Base-by-base conservation (phyloP, 2,797 vertebrate genomes). In the Urophycis tenuis region DNA sequence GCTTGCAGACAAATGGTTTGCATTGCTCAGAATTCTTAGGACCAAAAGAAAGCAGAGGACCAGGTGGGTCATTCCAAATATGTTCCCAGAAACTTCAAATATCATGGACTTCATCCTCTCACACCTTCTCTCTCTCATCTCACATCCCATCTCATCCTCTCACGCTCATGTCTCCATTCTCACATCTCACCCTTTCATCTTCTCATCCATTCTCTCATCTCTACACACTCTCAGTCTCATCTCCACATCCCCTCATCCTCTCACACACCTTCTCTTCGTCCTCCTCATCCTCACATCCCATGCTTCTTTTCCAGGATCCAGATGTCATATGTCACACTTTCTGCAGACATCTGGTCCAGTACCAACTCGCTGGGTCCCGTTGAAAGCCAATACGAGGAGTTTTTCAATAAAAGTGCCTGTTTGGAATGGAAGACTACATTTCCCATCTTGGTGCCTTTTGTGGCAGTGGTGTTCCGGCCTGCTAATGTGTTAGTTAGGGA, bases 1-100 rank as follows among this genome's bases (percentile, higher is more conserved):
- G 82, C 77, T 79, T 9, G 29, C 25, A n/a, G 8, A 64, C 53
- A 1, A 29, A 64, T n/a, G 53, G 53, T 9, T 53, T 53, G 41
- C 3, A 45, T 45, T 15, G 12, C 14, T 60, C 49, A 22, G 49
- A 60, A 60, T 8, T n/a, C 2, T 60, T 22, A 7, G 53, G 53
- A 25, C 53, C n/a, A 25, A 25, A 8, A 64, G 53, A 29, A 11
- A 29, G 29, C 53, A 25, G 53, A 22, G 45, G 53, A 64, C 53
- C n/a, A 60, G 15, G 53, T 25, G 53, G 53, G n/a, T 22, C 45
- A 29, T 64, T 25, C n/a, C 53, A 64, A 64, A 64, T 10, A 29
- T 25, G 53, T 29, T 64, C 53, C 45, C 53, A 64, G 7, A 29
- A 64, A 64, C n/a, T 64, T 64, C 5, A 60, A 60, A 60, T n/a